Base-by-base conservation (phyloP, 2,113 vertebrate genomes). In the Epinephelus lanceolatus region DNA sequence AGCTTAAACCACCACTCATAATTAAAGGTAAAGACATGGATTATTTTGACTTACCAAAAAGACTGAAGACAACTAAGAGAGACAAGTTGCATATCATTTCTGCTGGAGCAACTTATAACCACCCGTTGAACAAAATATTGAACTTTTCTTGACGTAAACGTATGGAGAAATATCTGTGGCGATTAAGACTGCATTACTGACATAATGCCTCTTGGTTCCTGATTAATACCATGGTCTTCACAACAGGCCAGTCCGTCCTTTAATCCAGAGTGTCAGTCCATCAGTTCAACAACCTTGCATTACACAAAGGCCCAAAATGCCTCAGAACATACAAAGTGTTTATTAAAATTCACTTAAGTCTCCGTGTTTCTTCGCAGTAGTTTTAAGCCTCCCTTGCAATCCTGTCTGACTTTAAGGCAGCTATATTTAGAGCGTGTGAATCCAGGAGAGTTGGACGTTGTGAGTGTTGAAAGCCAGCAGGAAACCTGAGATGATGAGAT, bases 341-440 rank as follows among this genome's bases (percentile, higher is more conserved):
- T 6, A 63, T 67, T 9, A 27, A 27, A 78, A 68, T 56, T 55
- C 12, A 55, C 6, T 49, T 13, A 5, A 42, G 18, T 25, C 37
- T 45, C 33, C 0, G 45, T n/a, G 23, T 53, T 56, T 66, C 80
- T 76, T 33, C 11, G 18, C 23, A 55, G 72, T 42, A 56, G 59
- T 72, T 67, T 68, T 47, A 60, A 76, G 63, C 70, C 70, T 78
- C 74, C 0, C 33, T 2, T 62, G 71, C 61, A 60, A 75, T 67
- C 0, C 42, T 3, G 68, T 77, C 72, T 19, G 80, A 84, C 86
- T 94, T 90, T 76, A 86, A 85, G 65, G 57, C 82, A 37, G 86
- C 90, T 96, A 95, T 90, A 91, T 91, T 95, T 96, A 96, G 94
- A 92, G 78, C 23, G 71, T 91, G 93, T 89, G 92, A 95, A 94